Evolutionary conservation across 2,113 vertebrate species (phyloP).

Genomic region (Bungarus multicinctus): DNA sequence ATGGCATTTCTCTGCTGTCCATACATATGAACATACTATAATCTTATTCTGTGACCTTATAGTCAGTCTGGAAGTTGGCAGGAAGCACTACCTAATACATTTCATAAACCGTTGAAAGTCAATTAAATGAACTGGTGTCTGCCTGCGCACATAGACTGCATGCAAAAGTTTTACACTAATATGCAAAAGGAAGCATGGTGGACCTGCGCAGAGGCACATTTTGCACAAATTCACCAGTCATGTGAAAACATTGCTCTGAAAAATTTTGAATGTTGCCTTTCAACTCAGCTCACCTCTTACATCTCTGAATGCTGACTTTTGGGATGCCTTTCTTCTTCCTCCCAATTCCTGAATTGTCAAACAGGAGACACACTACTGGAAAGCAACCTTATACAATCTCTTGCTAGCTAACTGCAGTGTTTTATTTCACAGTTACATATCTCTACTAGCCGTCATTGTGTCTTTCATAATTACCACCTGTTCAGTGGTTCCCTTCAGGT

Average conservation of each 20-base stretch:
- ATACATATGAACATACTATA: constrained; percentile 18
- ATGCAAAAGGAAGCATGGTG: constrained; percentile 45
- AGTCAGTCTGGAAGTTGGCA: constrained; percentile 19
- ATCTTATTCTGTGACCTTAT: constrained; percentile 19
- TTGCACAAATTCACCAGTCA: constrained; percentile 63
- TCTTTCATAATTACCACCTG: constrained; percentile 81
- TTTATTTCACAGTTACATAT: constrained; percentile 67
- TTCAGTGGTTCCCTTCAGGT: constrained; percentile 70
- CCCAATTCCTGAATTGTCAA: constrained; percentile 70
- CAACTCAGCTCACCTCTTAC: constrained; percentile 61
- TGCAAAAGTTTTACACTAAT: constrained; percentile 22
- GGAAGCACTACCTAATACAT: neutral
- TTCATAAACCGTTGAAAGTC: constrained; percentile 30
- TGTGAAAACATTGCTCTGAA: constrained; percentile 57
- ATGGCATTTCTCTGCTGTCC: constrained; percentile 3
- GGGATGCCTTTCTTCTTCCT: constrained; percentile 49
- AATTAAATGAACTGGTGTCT: constrained; percentile 14
- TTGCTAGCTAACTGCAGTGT: constrained; percentile 70
- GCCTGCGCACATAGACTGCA: neutral
- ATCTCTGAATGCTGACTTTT: constrained; percentile 53
- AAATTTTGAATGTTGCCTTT: constrained; percentile 57
- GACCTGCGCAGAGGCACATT: neutral
- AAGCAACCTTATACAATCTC: constrained; percentile 61
- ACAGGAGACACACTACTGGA: constrained; percentile 57
- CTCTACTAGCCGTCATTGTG: constrained; percentile 71